These are phyloP conservation scores for Drosophila serrata DNA, from an alignment of 1,140 invertebrate genomes.

Conservation along the genomic window DNA sequence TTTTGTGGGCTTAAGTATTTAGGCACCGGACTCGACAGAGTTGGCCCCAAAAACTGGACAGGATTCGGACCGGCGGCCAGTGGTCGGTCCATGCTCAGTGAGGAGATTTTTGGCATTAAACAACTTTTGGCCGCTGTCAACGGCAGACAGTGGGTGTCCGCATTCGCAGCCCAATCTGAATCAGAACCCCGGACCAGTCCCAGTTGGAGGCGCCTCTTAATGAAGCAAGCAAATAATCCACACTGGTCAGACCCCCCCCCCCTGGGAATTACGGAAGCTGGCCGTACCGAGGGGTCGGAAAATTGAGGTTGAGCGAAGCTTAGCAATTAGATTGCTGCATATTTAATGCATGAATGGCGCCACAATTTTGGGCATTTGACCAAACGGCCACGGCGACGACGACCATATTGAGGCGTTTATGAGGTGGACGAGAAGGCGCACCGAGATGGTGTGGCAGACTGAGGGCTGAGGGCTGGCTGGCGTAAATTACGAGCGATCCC, in stretches of 20 bases:
- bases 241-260: constrained; percentile 65
- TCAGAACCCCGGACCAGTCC: constrained; percentile 3
- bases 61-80: not conserved
- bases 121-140: constrained; percentile 59
- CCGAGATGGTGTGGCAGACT: not conserved
- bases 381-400: constrained; percentile 52
- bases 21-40: constrained; percentile 47
- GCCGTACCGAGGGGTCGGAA: not conserved
- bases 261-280: constrained; percentile 8
- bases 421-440: constrained; percentile 10
- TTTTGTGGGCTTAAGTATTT: constrained; percentile 79
- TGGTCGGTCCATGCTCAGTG: constrained; percentile 30
- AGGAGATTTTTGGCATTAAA: constrained; percentile 57
- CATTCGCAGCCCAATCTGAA: constrained; percentile 12
- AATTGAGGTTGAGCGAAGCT: constrained; percentile 37
- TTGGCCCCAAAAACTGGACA: constrained; percentile 10
- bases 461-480: too few species aligned
- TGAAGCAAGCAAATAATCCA: constrained; percentile 73
- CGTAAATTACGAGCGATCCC: constrained; percentile 41
- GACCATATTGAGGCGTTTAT: constrained; percentile 71
- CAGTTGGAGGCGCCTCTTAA: constrained; percentile 45
- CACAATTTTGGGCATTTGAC: constrained; percentile 71
- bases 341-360: constrained; percentile 79
- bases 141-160: constrained; percentile 42
- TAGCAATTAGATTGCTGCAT: constrained; percentile 82